Conservation (phyloP, 2,113 vertebrate species). For the Lagopus leucura region DNA sequence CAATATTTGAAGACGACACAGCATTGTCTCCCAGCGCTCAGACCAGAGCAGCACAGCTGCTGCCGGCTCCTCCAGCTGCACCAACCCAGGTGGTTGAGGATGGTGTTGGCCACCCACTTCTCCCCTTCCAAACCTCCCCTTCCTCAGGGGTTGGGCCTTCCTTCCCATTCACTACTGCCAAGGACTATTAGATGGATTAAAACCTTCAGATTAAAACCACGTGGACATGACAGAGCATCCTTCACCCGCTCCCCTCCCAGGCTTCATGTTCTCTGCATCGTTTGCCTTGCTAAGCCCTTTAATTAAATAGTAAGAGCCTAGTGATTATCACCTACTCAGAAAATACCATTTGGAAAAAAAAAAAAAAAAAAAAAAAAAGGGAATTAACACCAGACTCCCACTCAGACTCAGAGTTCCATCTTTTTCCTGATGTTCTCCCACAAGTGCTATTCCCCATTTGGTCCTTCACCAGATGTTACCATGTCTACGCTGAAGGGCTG, state of each 20-base stretch:
- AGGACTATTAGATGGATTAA: background rate
- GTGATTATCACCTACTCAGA: conserved; percentile 36
- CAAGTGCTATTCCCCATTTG: background rate
- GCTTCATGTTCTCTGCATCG: background rate
- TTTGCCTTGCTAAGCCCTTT: conserved; percentile 46
- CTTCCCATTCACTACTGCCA: background rate
- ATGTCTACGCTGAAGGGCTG: background rate
- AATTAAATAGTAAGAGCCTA: background rate
- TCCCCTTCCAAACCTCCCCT: background rate
- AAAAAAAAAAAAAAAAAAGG: background rate
- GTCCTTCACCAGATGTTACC: conserved; percentile 29
- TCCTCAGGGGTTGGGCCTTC: background rate
- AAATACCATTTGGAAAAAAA: background rate
- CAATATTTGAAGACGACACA: conserved; percentile 18
- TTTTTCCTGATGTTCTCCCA: background rate
- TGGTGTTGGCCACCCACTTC: background rate
- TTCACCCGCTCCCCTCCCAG: background rate
- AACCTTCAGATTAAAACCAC: conserved; percentile 16
- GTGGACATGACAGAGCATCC: background rate
- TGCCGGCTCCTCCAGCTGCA: background rate
- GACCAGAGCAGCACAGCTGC: background rate
- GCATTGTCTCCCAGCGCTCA: background rate
- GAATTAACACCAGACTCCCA: background rate
- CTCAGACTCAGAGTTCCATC: background rate
- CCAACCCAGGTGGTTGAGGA: background rate